These are phyloP conservation scores for Neelides sp. DNA, from an alignment of 1,140 invertebrate species.

Conservation along the genomic window DNA sequence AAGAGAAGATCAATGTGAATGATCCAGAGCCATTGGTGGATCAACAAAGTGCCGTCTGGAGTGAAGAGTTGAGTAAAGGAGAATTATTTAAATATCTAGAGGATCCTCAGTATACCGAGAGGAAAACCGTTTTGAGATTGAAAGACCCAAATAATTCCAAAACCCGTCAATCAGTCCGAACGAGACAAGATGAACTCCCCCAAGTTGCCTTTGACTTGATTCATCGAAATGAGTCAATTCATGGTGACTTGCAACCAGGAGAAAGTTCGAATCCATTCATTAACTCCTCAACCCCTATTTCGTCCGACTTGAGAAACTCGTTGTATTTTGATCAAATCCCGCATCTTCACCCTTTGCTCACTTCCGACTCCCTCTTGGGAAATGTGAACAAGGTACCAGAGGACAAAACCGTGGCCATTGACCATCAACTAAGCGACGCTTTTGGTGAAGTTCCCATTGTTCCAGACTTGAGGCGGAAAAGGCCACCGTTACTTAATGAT, in stretches of 20 bases:
- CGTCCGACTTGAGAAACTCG: slow-evolving; percentile 16
- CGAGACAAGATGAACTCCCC: too few relatives aligned
- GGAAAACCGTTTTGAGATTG: too few relatives aligned
- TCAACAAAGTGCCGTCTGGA: too few relatives aligned
- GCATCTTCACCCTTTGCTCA: slow-evolving; percentile 27
- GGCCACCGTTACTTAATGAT: slow-evolving; percentile 17
- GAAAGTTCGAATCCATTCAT: slow-evolving; percentile 22
- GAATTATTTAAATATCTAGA: too few relatives aligned
- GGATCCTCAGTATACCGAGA: too few relatives aligned
- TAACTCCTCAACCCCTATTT: slow-evolving; percentile 23
- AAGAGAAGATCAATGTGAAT: too few relatives aligned
- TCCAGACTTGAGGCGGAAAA: slow-evolving; percentile 15
- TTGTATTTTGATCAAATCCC: slow-evolving; percentile 16
- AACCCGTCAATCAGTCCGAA: too few relatives aligned
- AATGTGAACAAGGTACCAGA: slow-evolving; percentile 21
- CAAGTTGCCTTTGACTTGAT: too few relatives aligned
- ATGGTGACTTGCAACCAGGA: slow-evolving; percentile 1
- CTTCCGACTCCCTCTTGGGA: slow-evolving; percentile 17
- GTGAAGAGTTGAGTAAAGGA: too few relatives aligned
- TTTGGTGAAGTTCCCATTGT: slow-evolving; percentile 5
- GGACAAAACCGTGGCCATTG: slow-evolving; percentile 21
- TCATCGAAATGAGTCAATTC: too few relatives aligned
- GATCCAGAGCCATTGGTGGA: too few relatives aligned
- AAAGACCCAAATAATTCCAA: too few relatives aligned
- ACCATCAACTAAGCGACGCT: slow-evolving; percentile 11